Percentiles rank a stretch among this genome's conserved stretches.
Conservation (phyloP, 2,888 invertebrate species). For the Branchellion lobata region DNA sequence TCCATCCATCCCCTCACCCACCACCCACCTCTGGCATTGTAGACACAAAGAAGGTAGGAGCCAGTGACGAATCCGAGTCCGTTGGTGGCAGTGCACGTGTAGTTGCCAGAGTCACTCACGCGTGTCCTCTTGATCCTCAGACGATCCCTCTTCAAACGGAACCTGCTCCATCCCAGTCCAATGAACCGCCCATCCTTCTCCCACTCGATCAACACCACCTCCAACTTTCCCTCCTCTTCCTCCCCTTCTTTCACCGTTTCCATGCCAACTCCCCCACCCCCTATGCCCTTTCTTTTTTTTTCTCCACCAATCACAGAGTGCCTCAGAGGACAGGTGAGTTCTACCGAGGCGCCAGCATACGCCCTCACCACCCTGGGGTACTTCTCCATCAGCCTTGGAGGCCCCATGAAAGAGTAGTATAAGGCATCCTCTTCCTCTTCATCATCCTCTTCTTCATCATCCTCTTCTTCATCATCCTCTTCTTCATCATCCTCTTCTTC, state of each 20-base stretch:
- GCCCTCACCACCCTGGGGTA: conserved; percentile 14
- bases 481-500: too few species aligned
- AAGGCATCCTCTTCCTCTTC: too few species aligned
- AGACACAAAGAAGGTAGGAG: conserved; percentile 29
- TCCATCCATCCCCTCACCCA: too few species aligned
- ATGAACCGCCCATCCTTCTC: conserved; percentile 19
- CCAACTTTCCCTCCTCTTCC: not conserved
- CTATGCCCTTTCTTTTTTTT: too few species aligned
- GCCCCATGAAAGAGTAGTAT: conserved; percentile 1
- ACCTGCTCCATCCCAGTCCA: conserved; percentile 30
- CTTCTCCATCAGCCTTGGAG: conserved; percentile 14
- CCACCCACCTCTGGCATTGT: not conserved
- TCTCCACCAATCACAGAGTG: not conserved
- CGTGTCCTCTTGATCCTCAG: not conserved
- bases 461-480: too few species aligned
- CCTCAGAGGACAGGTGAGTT: conserved; percentile 14
- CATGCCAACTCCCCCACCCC: too few species aligned
- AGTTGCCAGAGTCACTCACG: conserved; percentile 16
- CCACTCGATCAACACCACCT: conserved; percentile 17
- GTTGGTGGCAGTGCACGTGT: conserved; percentile 33
- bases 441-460: too few species aligned
- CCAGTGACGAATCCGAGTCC: conserved; percentile 28
- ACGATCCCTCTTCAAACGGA: not conserved
- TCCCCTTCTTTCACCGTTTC: not conserved
- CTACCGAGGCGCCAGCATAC: conserved; percentile 21